Evolutionary conservation across 2,113 vertebrate genomes (phyloP).

Genomic region (Chaetodon trifascialis): DNA sequence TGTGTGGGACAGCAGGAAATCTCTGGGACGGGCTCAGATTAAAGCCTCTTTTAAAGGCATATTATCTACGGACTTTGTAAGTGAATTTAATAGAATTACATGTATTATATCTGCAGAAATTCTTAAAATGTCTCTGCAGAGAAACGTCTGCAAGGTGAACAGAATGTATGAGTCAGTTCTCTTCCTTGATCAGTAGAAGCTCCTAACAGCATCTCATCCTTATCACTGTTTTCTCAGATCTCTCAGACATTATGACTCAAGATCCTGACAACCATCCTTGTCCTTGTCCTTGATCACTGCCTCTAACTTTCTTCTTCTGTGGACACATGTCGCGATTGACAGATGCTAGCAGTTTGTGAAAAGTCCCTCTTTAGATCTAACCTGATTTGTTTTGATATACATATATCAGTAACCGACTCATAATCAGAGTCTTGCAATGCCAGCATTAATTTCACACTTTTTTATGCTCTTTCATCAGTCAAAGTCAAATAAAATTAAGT

Average conservation of each 20-base stretch:
- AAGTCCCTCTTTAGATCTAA: conserved; percentile 11
- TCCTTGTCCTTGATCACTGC: background rate
- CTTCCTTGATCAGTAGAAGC: background rate
- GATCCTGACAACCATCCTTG: background rate
- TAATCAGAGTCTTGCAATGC: background rate
- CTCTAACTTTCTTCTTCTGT: background rate
- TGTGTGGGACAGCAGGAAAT: background rate
- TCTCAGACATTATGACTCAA: conserved; percentile 28
- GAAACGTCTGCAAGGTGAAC: background rate
- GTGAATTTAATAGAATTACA: background rate
- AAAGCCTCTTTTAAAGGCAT: background rate
- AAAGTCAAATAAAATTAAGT: background rate
- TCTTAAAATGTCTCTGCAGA: background rate
- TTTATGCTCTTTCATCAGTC: background rate
- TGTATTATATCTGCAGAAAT: background rate
- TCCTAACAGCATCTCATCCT: background rate
- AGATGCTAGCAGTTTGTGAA: conserved; percentile 7
- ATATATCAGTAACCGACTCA: background rate
- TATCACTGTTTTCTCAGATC: conserved; percentile 6
- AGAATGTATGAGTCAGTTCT: conserved; percentile 23
- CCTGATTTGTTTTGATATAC: background rate
- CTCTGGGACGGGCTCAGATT: background rate
- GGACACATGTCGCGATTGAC: background rate
- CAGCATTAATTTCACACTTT: background rate
- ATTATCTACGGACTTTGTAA: background rate